Base-by-base conservation (phyloP, 1,140 invertebrate species). In the Harpegnathos saltator region DNA sequence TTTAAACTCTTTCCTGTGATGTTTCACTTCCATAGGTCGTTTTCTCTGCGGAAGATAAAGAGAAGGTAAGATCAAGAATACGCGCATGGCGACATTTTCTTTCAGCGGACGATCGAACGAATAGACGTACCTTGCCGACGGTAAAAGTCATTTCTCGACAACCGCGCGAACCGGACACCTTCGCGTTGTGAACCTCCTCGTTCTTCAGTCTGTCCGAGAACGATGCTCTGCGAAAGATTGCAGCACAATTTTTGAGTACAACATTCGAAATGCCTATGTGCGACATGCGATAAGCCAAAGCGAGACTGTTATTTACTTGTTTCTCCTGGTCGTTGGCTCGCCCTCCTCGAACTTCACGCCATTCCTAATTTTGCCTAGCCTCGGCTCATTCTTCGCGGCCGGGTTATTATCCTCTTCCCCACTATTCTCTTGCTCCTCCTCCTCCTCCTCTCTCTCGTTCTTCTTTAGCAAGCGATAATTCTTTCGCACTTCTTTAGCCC, bases 131-230 rank as follows among this genome's bases (percentile, higher is more conserved):
- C 93, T 95, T 96, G 88, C 95, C 95, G 22, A 95, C 94, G 9
- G 94, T 95, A 84, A 98, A 98, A 19, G 96, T 97, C 96, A 98
- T 97, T 94, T 98, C 97, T 80, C 96, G 95, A 90, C 97, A 97
- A 29, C 96, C 96, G 15, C 96, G 95, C 2, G 95, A 95, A 44
- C 96, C 96, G 11, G 95, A 93, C 19, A 96, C 93, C 86, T 95
- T 95, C 0, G 95, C 91, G n/a, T 94, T 93, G 24, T 94, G 89
- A 33, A 92, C 95, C 89, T 96, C 95, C 89, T 95, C 95, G 61
- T 94, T 92, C 22, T 91, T 89, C 7, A 98, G 90, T 90, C 97
- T 95, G 82, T 98, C 97, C 66, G 96, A 97, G 44, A 98, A 94
- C 87, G 95, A 96, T 19, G 95, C 93, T 91, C 96, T 97, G 89